Base-by-base conservation (phyloP, 1,140 invertebrate genomes). In the Helicoverpa armigera region DNA sequence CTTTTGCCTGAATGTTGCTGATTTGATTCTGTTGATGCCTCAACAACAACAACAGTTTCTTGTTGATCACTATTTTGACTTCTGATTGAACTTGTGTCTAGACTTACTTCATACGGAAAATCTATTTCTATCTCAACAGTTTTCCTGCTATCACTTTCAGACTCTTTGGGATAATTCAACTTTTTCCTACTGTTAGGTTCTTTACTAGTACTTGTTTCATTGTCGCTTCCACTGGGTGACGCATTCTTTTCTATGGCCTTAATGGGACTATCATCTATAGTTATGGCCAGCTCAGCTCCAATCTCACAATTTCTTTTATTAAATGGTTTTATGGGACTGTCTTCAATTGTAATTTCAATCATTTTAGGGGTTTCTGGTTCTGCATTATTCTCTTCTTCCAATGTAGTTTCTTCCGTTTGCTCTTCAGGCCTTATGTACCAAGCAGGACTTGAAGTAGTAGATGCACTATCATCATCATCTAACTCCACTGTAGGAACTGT, bases 291-390 rank as follows among this genome's bases (percentile, higher is more conserved):
- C 75, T 92, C 88, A 35, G 81, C 61, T 12, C 86, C 87, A 50
- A 90, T 75, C 63, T 89, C 84, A 83, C 48, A 60, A 13, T 72
- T 81, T 70, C 79, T 83, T 80, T 86, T 83, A 18, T 54, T 43
- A 29, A 74, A 60, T 58, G 86, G 84, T 83, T 95, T 94, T n/a
- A 92, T 81, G 10, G 94, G 92, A 81, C 94, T 95, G 78, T 95
- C 92, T 82, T 95, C 92, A 82, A 95, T 94, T 23, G 89, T 93
- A 12, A 95, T 94, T 90, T 94, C 94, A 69, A 94, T 86, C 61
- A 85, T 87, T 11, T 87, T 88, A 35, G 29, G 53, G 29, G 35
- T 35, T 43, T 89, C 86, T 78, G 92, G 91, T 81, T 95, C 92
- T 76, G 81, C 88, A 85, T 93, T 93, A 80, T 95, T 94, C 81